These are phyloP conservation scores for Mormyrus iriodes DNA, from an alignment of 2,113 vertebrate species.

Conservation along the genomic window DNA sequence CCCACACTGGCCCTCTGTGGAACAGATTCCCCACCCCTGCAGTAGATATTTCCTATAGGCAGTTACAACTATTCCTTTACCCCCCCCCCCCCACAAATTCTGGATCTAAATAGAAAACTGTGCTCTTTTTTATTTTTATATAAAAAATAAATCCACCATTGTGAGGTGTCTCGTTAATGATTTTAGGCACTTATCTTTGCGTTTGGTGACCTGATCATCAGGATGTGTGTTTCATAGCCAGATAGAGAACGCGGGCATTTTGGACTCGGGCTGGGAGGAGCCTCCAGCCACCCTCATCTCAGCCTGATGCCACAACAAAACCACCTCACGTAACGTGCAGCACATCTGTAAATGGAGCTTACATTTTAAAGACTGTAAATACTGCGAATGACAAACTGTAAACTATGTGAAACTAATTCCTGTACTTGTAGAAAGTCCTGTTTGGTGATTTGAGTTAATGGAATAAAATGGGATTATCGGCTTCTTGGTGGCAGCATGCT, in stretches of 20 bases:
- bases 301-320: background rate
- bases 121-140: background rate
- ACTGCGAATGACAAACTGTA: slow-evolving; percentile 22
- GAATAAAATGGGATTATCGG: background rate
- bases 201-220: background rate
- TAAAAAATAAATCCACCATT: background rate
- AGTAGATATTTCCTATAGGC: background rate
- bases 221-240: background rate
- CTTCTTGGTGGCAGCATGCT: background rate
- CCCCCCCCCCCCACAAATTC: background rate
- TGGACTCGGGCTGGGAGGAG: background rate
- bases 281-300: background rate
- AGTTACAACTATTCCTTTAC: background rate
- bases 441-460: slow-evolving; percentile 14
- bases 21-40: too few relatives aligned
- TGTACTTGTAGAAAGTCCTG: slow-evolving; percentile 16
- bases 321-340: slow-evolving; percentile 28
- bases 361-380: slow-evolving; percentile 37
- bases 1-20: too few relatives aligned
- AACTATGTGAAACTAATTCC: slow-evolving; percentile 41
- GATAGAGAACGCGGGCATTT: background rate
- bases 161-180: background rate
- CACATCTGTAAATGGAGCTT: slow-evolving; percentile 26
- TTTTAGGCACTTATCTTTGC: background rate
- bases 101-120: background rate